Percentiles rank a stretch among this genome's conserved stretches.
These are phyloP conservation scores for Trichopria drosophilae DNA, from an alignment of 2,888 invertebrate species.

Conservation along the genomic window DNA sequence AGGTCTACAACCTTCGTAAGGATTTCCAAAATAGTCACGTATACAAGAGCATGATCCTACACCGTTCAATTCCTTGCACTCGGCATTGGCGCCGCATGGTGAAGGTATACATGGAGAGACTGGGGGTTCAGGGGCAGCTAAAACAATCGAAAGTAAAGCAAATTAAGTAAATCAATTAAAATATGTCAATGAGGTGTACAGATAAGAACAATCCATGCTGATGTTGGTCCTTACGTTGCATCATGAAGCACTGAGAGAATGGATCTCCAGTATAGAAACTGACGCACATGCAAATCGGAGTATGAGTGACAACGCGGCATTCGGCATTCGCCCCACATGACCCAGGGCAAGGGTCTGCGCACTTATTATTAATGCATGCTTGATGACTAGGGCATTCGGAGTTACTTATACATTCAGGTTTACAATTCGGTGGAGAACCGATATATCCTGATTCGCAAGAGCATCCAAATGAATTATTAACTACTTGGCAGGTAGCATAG, in stretches of 20 bases:
- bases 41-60: slow-evolving; percentile 63
- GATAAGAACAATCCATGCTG: too few relatives aligned
- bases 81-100: slow-evolving; percentile 82
- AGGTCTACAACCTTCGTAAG: slow-evolving; percentile 70
- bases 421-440: slow-evolving; percentile 73
- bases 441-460: slow-evolving; percentile 69
- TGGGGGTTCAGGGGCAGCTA: slow-evolving; percentile 31
- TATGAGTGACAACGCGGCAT: slow-evolving; percentile 77
- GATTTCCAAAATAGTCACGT: slow-evolving; percentile 65
- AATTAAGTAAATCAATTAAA: not conserved
- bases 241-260: slow-evolving; percentile 47
- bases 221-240: slow-evolving; percentile 38
- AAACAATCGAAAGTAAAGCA: slow-evolving; percentile 20
- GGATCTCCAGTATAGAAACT: slow-evolving; percentile 75
- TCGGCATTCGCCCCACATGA: slow-evolving; percentile 80
- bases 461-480: slow-evolving; percentile 66
- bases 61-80: slow-evolving; percentile 68
- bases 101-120: slow-evolving; percentile 71
- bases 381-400: slow-evolving; percentile 57
- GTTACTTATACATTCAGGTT: slow-evolving; percentile 70
- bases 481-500: slow-evolving; percentile 72
- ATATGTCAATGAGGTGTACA: not conserved
- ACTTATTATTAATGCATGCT: slow-evolving; percentile 80
- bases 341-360: slow-evolving; percentile 80
- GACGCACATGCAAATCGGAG: slow-evolving; percentile 79